Evolutionary conservation across 2,797 vertebrate genomes (phyloP).

Genomic region (Pygocentrus nattereri): DNA sequence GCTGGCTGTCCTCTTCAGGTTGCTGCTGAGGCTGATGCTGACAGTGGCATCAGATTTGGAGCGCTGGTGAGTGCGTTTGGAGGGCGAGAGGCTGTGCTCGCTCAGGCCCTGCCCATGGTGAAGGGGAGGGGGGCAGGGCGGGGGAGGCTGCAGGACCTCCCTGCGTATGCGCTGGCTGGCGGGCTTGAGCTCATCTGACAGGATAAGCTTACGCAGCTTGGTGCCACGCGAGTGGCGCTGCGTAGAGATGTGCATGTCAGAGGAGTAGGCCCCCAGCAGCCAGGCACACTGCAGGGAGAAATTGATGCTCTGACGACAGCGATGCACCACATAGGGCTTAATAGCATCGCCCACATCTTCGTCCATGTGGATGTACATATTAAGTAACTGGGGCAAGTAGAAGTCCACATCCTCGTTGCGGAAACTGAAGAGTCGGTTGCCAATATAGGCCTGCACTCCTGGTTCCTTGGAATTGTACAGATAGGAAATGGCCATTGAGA

Average conservation of each 20-base stretch:
- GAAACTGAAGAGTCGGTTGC: constrained; percentile 95
- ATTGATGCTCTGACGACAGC: constrained; percentile 93
- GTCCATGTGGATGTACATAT: constrained; percentile 99
- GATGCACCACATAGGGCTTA: constrained; percentile 96
- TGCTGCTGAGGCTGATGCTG: constrained; percentile 92
- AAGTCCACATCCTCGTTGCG: constrained; percentile 92
- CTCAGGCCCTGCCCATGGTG: constrained; percentile 64
- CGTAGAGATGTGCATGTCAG: constrained; percentile 98
- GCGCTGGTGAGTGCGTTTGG: constrained; percentile 95
- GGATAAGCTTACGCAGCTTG: constrained; percentile 92
- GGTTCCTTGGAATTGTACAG: constrained; percentile 97
- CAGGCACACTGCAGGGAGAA: constrained; percentile 95
- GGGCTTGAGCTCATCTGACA: constrained; percentile 94
- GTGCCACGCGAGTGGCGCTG: constrained; percentile 94
- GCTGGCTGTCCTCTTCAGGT: constrained; percentile 94
- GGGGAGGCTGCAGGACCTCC: constrained; percentile 73
- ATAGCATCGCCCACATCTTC: constrained; percentile 97
- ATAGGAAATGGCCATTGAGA: constrained; percentile 99
- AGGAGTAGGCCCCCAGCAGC: constrained; percentile 93
- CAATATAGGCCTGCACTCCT: constrained; percentile 96
- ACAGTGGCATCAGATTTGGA: constrained; percentile 96
- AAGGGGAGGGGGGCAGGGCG: constrained; percentile 70
- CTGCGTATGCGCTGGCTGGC: constrained; percentile 79
- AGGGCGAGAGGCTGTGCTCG: constrained; percentile 87
- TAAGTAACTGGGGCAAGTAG: constrained; percentile 95